A percentile compares a stretch with the other conserved stretches of the same genome.
phyloP scores from a whole-genome alignment of 2,888 invertebrate genomes.

The Timandra comae region DNA sequence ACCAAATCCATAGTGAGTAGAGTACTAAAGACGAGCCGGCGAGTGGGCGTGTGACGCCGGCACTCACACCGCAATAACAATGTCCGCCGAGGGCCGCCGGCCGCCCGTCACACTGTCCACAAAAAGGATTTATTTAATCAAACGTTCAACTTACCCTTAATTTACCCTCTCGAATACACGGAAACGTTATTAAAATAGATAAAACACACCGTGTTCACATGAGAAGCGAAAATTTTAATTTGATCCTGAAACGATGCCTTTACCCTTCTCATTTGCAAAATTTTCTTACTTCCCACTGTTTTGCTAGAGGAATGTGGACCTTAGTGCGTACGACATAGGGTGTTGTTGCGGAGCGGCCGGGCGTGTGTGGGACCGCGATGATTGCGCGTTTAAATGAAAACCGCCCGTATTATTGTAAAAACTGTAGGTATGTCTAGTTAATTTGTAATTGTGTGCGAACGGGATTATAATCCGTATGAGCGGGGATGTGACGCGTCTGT shows the following conservation, averaged over 20 bases:
- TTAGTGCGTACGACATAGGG: constrained; percentile 3
- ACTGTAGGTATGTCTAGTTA: constrained; percentile 15
- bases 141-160: constrained; percentile 7
- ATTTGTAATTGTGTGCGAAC: constrained; percentile 20
- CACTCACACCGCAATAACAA: no score
- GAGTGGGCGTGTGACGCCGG: no score
- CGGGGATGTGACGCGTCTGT: no score
- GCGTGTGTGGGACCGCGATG: constrained; percentile 7
- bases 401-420: constrained; percentile 23
- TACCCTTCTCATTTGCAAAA: constrained; percentile 32
- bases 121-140: not conserved
- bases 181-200: constrained; percentile 21
- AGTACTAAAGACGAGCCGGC: no score
- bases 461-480: constrained; percentile 8
- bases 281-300: not conserved
- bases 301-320: constrained; percentile 7
- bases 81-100: no score
- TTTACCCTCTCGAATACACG: constrained; percentile 7
- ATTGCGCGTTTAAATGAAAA: constrained; percentile 19
- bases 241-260: constrained; percentile 31
- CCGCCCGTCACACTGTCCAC: not conserved
- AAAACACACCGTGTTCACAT: constrained; percentile 30
- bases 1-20: no score
- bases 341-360: not conserved
- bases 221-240: constrained; percentile 34